Evolutionary conservation across 2,797 vertebrate genomes (phyloP), one percentile per base, ranked within the genome.

Genomic region (Parambassis ranga): DNA sequence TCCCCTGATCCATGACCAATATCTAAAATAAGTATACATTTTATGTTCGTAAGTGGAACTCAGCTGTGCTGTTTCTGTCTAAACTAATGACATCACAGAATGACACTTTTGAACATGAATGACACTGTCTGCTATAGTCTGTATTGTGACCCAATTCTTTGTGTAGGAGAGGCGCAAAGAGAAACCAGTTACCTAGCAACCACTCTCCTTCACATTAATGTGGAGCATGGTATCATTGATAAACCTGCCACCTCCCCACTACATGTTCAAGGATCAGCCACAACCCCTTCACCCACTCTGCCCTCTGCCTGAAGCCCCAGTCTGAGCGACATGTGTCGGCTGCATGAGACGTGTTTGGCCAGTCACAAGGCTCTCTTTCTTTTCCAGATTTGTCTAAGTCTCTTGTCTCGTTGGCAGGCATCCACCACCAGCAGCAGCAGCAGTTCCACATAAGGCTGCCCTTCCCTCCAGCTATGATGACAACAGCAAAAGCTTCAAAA

Each of bases 391-490:
- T 23, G 2, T 65, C 15, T 73, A 9, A 38, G 58, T 81, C 1
- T 84, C 47, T 65, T 66, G 32, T 87, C 37, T 90, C 4, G 1
- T 85, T 77, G 7, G 24, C 86, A 93, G 92, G 90, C 72, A 35
- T 91, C 90, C 27, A 90, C 87, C 48, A 90, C 71, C 84, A 91
- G 87, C 81, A 91, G 91, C 81, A 91, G 91, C 68, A 84, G 85
- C 78, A 91, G 90, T 65, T 92, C 92, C 27, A 81, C 83, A 5
- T 92, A 73, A 91, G 66, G 43, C 66, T 77, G 7, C 9, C 30
- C 43, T 13, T 30, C 28, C 22, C 53, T 36, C 57, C 42, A 64
- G 51, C 55, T 68, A 72, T 60, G 43, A 63, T 2, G 20, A 53
- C 52, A 73, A 65, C 23, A 67, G 36, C 63, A 82, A 50, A 20